A percentile compares a stretch with the other conserved stretches of the same genome.
Evolutionary conservation across 2,888 invertebrate genomes (phyloP).

Genomic region (Leptura quadrifasciata): DNA sequence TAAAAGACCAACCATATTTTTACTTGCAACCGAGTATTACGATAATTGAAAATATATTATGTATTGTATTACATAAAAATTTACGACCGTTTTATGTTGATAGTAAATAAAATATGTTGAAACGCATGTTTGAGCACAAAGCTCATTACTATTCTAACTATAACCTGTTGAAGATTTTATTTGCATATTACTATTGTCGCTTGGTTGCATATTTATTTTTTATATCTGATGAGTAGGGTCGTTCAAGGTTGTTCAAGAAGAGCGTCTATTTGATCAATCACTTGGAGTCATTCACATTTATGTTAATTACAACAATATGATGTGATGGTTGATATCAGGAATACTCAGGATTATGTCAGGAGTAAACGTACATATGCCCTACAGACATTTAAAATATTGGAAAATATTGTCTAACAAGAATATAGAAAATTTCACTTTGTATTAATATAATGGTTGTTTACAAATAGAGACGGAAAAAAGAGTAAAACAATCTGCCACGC

Average conservation of each 20-base stretch:
- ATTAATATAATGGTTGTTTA: background rate
- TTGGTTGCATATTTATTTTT: constrained; percentile 35
- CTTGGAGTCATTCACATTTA: constrained; percentile 4
- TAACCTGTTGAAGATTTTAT: constrained; percentile 32
- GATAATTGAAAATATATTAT: too few relatives aligned
- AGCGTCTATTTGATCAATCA: background rate
- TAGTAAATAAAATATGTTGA: constrained; percentile 34
- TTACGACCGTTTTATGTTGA: constrained; percentile 11
- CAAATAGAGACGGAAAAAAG: background rate
- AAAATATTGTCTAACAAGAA: too few relatives aligned
- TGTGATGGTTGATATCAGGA: too few relatives aligned
- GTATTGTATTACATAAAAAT: background rate
- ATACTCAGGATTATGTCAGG: too few relatives aligned
- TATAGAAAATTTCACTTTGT: background rate
- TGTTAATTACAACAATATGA: background rate
- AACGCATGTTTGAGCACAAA: background rate
- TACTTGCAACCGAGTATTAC: too few relatives aligned
- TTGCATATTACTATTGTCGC: constrained; percentile 39
- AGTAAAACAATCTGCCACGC: background rate
- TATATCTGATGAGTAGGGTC: constrained; percentile 12
- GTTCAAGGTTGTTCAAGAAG: constrained; percentile 4
- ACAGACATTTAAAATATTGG: too few relatives aligned
- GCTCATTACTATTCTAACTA: constrained; percentile 33
- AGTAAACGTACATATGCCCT: too few relatives aligned
- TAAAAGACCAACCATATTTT: too few relatives aligned